phyloP scores from a whole-genome alignment of 1,140 invertebrate genomes.

The Whitmania pigra region DNA sequence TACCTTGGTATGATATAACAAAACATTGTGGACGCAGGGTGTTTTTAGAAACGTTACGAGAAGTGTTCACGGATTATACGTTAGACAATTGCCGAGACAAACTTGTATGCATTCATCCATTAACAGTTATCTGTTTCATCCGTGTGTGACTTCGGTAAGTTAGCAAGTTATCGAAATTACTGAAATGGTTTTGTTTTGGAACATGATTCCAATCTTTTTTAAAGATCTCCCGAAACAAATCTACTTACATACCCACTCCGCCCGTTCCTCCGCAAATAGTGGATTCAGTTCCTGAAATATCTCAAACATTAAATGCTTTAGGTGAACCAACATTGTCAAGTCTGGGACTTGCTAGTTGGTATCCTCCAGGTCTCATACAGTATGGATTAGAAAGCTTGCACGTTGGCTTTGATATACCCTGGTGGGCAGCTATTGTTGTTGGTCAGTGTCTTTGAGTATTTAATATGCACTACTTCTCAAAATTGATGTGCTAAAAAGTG shows the following conservation, averaged over 20 bases:
- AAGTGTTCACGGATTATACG: too few relatives aligned
- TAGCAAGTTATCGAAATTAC: too few relatives aligned
- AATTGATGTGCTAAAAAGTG: not conserved
- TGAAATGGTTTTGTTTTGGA: too few relatives aligned
- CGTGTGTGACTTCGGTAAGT: too few relatives aligned
- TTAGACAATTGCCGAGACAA: too few relatives aligned
- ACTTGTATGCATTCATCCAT: too few relatives aligned
- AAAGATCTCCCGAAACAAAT: too few relatives aligned
- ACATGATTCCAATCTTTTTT: too few relatives aligned
- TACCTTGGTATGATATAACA: too few relatives aligned
- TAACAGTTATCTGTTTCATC: too few relatives aligned
- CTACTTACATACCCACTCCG: not conserved
- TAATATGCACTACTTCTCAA: not conserved
- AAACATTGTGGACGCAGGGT: too few relatives aligned
- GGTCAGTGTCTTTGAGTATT: conserved; percentile 43
- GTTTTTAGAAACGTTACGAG: too few relatives aligned
- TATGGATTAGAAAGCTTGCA: conserved; percentile 67
- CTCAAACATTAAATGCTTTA: conserved; percentile 37
- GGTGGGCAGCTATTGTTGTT: conserved; percentile 71
- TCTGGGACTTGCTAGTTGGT: conserved; percentile 63
- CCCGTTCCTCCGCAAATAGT: not conserved
- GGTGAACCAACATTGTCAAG: conserved; percentile 65
- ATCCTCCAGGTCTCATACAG: conserved; percentile 66
- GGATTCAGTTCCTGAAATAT: conserved; percentile 16
- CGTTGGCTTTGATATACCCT: conserved; percentile 60